Base-by-base conservation (phyloP, 2,113 vertebrate species). In the Empidonax alnorum region DNA sequence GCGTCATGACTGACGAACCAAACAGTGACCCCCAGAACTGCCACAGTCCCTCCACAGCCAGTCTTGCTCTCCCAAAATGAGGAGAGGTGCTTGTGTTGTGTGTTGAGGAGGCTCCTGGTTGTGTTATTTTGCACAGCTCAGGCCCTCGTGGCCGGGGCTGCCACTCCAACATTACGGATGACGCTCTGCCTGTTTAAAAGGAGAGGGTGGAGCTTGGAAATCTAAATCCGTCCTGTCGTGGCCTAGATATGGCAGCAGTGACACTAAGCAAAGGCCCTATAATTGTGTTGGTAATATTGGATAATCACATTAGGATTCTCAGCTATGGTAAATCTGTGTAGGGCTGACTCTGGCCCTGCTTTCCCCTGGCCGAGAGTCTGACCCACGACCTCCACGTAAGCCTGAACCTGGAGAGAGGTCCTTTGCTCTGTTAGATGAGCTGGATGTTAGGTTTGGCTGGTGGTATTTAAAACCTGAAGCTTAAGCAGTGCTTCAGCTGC, bases 161-260 rank as follows among this genome's bases (percentile, higher is more conserved):
- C 80, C 71, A 16, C 31, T 0, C 53, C 47, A 20, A 12, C 44
- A 5, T 30, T 16, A 46, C 27, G 10, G 5, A 7, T 31, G 56
- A 56, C 0, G 0, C 42, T 42, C 79, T 86, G 46, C 83, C 67
- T 88, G 0, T 78, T 91, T 72, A 37, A 62, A 76, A 73, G 83
- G 53, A 82, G 83, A 61, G 31, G 94, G 95, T 87, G 95, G 93
- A 95, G 93, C 95, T 50, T 92, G 47, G 37, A 37, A 67, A 72
- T 81, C 91, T 90, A 95, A 96, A 94, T 96, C 93, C 81, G 76
- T 74, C 89, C 84, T 84, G 68, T 87, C 83, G 25, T 90, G 94
- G 93, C 96, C 94, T 96, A 94, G 94, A 89, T 96, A 89, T 78
- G 86, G 89, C 89, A 87, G 86, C 82, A 78, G 8, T 81, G 79